Conservation (phyloP, 2,797 vertebrate genomes). For the Poeciliopsis infans region DNA sequence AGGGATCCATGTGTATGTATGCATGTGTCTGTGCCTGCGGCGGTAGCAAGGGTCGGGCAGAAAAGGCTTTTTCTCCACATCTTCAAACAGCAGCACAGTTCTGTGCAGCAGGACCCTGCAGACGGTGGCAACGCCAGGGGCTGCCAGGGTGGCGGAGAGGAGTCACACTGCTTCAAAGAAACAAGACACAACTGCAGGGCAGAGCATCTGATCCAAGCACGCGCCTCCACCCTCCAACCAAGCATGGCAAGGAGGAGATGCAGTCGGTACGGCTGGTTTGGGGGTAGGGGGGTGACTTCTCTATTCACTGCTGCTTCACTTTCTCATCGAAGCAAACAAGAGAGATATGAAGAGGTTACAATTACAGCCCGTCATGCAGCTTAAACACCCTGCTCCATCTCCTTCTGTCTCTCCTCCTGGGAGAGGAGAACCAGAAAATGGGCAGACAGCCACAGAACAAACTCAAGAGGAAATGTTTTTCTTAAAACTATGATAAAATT, state of each 20-base stretch:
- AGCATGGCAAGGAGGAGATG: constrained; percentile 23
- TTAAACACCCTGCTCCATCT: constrained; percentile 86
- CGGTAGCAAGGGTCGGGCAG: constrained; percentile 76
- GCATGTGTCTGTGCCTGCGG: constrained; percentile 82
- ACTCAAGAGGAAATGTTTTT: constrained; percentile 50
- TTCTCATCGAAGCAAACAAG: constrained; percentile 48
- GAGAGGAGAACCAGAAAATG: constrained; percentile 82
- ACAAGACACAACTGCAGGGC: constrained; percentile 87
- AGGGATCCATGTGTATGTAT: constrained; percentile 3
- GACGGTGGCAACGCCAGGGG: constrained; percentile 85
- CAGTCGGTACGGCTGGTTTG: background rate
- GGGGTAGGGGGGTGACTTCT: constrained; percentile 49
- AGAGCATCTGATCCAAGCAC: constrained; percentile 88
- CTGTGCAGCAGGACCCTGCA: constrained; percentile 85
- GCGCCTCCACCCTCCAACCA: constrained; percentile 80
- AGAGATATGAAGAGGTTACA: constrained; percentile 86
- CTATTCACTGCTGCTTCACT: constrained; percentile 29
- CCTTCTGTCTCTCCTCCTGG: constrained; percentile 75
- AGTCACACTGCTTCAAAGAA: constrained; percentile 90
- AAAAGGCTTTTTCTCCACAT: constrained; percentile 81
- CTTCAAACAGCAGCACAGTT: constrained; percentile 88
- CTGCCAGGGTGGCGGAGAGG: constrained; percentile 66
- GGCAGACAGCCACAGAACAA: constrained; percentile 88
- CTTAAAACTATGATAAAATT: constrained; percentile 14
- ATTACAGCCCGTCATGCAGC: constrained; percentile 87